Conservation (phyloP, 2,888 invertebrate genomes). For the Acleris sparsana region DNA sequence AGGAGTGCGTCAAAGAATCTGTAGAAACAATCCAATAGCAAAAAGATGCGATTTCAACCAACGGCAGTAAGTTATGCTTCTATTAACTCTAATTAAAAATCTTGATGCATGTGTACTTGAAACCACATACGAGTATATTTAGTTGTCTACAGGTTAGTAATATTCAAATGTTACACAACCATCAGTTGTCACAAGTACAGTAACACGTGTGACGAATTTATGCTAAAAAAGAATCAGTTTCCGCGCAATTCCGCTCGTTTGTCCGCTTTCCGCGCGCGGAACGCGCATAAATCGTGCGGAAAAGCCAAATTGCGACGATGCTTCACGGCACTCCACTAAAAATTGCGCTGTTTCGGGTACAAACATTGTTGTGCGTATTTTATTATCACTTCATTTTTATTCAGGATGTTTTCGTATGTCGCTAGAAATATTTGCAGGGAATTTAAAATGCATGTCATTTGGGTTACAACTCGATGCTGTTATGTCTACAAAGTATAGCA, state of each 20-base stretch:
- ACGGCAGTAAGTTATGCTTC: too few relatives aligned
- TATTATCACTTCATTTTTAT: constrained; percentile 57
- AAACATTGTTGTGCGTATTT: constrained; percentile 69
- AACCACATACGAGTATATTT: too few relatives aligned
- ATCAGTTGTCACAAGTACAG: constrained; percentile 55
- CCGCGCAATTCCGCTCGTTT: constrained; percentile 77
- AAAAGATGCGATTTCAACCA: too few relatives aligned
- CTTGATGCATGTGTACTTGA: too few relatives aligned
- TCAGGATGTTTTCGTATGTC: constrained; percentile 10
- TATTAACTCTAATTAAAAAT: too few relatives aligned
- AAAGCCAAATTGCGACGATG: constrained; percentile 78
- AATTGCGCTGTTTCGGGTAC: constrained; percentile 72
- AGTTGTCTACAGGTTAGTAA: too few relatives aligned
- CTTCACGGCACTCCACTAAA: constrained; percentile 74
- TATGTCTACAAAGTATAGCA: too few relatives aligned
- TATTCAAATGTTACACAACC: background rate
- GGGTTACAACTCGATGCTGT: too few relatives aligned
- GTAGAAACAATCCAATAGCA: too few relatives aligned
- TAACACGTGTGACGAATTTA: constrained; percentile 72
- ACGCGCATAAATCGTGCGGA: constrained; percentile 78
- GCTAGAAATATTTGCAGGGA: background rate
- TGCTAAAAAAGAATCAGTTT: constrained; percentile 68
- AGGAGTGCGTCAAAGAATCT: too few relatives aligned
- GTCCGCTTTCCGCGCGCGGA: constrained; percentile 74
- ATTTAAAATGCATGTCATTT: background rate